Evolutionary conservation across 2,888 invertebrate genomes (phyloP).

Genomic region (Arrhopalites spinosus): DNA sequence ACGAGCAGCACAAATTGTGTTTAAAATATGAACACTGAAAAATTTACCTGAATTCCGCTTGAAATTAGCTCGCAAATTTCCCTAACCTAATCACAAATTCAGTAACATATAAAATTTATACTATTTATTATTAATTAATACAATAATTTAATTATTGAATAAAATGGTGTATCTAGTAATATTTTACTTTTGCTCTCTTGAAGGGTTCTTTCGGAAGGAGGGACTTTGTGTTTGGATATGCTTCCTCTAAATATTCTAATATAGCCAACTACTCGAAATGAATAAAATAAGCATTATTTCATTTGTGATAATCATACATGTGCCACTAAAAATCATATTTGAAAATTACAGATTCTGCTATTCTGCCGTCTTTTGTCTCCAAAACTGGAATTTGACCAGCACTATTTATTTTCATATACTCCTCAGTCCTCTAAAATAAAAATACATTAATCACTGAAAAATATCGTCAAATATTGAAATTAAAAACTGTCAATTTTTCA

Average conservation of each 20-base stretch:
- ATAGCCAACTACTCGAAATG: conserved; percentile 71
- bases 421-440: conserved; percentile 64
- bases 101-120: not conserved
- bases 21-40: too few species aligned
- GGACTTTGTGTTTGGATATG: conserved; percentile 76
- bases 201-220: conserved; percentile 87
- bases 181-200: conserved; percentile 79
- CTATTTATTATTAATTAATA: not conserved
- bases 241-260: conserved; percentile 94
- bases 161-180: not conserved
- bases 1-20: too few species aligned
- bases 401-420: conserved; percentile 86
- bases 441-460: not conserved
- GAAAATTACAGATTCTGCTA: conserved; percentile 71
- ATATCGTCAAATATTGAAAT: too few species aligned
- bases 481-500: conserved; percentile 57
- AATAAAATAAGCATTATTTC: not conserved
- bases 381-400: conserved; percentile 94
- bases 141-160: not conserved
- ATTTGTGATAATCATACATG: not conserved
- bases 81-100: conserved; percentile 63
- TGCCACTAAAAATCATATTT: not conserved
- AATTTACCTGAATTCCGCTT: conserved; percentile 74
- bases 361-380: conserved; percentile 67
- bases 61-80: conserved; percentile 90